Percentiles rank a stretch among this genome's conserved stretches.
Conservation (phyloP, 1,140 invertebrate species). For the Dendrolimus punctatus region DNA sequence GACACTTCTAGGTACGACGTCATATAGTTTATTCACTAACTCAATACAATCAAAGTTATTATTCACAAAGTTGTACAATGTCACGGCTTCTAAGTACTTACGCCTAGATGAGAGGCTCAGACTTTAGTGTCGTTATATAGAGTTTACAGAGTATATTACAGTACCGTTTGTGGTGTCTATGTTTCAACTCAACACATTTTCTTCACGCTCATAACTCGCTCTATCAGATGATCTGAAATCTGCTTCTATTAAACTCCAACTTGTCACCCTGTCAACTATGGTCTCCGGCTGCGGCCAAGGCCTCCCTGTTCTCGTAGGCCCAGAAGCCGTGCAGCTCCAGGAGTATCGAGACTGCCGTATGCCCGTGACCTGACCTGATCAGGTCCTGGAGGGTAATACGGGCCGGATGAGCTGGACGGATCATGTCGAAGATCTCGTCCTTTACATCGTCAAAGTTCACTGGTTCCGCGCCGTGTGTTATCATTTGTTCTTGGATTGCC, state of each 20-base stretch:
- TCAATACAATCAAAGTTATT: too few species aligned
- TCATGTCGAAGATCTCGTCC: constrained; percentile 99
- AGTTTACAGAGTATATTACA: too few species aligned
- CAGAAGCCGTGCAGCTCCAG: constrained; percentile 98
- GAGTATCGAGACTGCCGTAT: constrained; percentile 94
- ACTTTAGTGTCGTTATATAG: too few species aligned
- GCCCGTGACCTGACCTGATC: constrained; percentile 88
- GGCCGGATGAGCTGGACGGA: constrained; percentile 87
- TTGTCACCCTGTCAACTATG: constrained; percentile 29
- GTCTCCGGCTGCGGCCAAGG: constrained; percentile 75
- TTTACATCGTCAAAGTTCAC: constrained; percentile 95
- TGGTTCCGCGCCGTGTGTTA: constrained; percentile 85
- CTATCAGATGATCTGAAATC: constrained; percentile 1
- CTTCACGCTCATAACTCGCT: not conserved
- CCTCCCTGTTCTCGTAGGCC: constrained; percentile 95
- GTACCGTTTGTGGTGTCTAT: too few species aligned
- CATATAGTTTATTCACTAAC: too few species aligned
- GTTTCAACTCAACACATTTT: too few species aligned
- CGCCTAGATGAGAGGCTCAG: too few species aligned
- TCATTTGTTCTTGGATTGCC: constrained; percentile 94
- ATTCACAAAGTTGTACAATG: too few species aligned
- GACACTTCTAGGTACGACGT: too few species aligned
- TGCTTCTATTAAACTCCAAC: constrained; percentile 1
- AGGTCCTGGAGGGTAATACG: constrained; percentile 93
- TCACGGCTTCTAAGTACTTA: too few species aligned